A percentile compares a stretch with the other conserved stretches of the same genome.
These are phyloP conservation scores for Oedothorax gibbosus DNA, from an alignment of 1,140 invertebrate genomes.

Conservation along the genomic window DNA sequence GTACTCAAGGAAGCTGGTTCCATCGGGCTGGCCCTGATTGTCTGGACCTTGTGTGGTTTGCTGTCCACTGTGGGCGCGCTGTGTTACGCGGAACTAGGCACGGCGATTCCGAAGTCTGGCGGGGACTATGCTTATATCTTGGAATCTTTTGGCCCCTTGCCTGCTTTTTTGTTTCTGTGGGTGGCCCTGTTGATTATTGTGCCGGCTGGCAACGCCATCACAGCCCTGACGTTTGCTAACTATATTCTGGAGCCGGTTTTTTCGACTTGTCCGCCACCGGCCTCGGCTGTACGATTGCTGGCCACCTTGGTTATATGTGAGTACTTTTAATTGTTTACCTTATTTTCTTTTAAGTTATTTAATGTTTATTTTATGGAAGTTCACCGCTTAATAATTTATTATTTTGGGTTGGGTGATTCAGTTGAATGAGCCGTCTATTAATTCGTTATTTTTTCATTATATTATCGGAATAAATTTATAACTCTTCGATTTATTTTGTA, in stretches of 20 bases:
- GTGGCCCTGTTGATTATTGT: slow-evolving; percentile 77
- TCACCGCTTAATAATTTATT: too few species aligned
- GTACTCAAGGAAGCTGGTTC: slow-evolving; percentile 69
- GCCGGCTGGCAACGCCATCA: slow-evolving; percentile 90
- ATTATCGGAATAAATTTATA: too few species aligned
- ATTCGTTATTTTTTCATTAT: too few species aligned
- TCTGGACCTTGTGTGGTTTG: slow-evolving; percentile 69
- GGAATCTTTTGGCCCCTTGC: slow-evolving; percentile 53
- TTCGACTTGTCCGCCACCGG: slow-evolving; percentile 77
- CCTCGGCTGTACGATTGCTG: slow-evolving; percentile 77
- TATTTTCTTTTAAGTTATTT: background rate
- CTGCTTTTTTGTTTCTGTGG: slow-evolving; percentile 77
- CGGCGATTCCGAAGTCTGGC: slow-evolving; percentile 84
- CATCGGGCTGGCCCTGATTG: slow-evolving; percentile 65
- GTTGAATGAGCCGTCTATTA: too few species aligned
- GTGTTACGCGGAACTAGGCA: slow-evolving; percentile 97
- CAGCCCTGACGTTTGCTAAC: slow-evolving; percentile 71
- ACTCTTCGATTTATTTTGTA: too few species aligned
- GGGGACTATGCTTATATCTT: slow-evolving; percentile 96
- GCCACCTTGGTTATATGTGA: slow-evolving; percentile 82
- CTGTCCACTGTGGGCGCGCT: slow-evolving; percentile 91
- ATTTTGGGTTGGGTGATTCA: too few species aligned
- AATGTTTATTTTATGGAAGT: too few species aligned
- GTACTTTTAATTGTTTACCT: slow-evolving; percentile 64
- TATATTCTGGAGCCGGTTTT: slow-evolving; percentile 72